Base-by-base conservation (phyloP, 1,140 invertebrate species). In the Ooceraea biroi region DNA sequence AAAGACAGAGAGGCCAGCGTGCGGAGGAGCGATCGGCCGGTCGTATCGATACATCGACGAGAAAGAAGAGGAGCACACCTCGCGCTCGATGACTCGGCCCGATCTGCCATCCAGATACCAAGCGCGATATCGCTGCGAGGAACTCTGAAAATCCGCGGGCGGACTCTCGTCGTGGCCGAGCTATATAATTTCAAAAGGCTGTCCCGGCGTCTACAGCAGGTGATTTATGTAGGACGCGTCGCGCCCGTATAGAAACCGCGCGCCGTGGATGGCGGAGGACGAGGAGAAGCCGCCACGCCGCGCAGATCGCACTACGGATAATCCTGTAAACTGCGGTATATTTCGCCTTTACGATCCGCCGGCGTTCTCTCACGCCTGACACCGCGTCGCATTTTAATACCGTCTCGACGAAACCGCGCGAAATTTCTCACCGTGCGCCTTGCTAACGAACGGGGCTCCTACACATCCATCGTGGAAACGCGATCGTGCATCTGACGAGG, bases 151-250 rank as follows among this genome's bases (percentile, higher is more conserved):
- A 89, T 89, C 68, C 84, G 50, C 84, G 72, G 25, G 50, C 65
- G 57, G 44, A 82, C 52, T 84, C 44, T 83, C 17, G 36, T 72
- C 36, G 36, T 52, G 85, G 55, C 41, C 80, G 74, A 80, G 68
- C 83, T 55, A 65, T 88, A 82, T 88, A 89, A 83, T 89, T 89
- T 88, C 83, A 89, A 88, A 89, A 89, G 88, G 73, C 69, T 85
- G 60, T 80, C 83, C 73, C 63, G 88, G 77, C 61, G 86, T 89
- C 88, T 57, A 76, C 66, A 12, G 44, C 73, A 41, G 50, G 78
- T 89, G 88, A 89, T 89, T 89, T 89, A 89, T 86, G 88, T 86
- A 88, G 87, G 86, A 88, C 88, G 87, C 84, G 77, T 85, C 78
- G 83, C 83, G 76, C 74, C 74, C 58, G 72, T 57, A 57, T 77